Evolutionary conservation across 2,797 vertebrate genomes (phyloP).

Genomic region (Masticophis lateralis): DNA sequence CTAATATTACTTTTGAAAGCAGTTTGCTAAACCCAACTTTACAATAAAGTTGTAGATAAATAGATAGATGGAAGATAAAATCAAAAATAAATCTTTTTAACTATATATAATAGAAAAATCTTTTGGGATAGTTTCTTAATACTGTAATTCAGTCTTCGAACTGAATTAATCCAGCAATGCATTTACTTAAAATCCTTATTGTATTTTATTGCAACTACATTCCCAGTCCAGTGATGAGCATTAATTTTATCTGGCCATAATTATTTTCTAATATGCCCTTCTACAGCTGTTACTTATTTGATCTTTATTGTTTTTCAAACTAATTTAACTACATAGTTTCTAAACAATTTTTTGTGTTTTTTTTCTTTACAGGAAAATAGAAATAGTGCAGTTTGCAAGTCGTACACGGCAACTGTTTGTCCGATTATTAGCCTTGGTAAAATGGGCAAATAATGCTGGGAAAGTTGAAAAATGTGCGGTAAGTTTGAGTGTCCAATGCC

Average conservation of each 20-base stretch:
- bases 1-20: not conserved
- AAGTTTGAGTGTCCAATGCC: conserved; percentile 61
- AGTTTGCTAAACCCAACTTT: not conserved
- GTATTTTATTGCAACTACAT: not conserved
- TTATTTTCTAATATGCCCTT: not conserved
- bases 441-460: conserved; percentile 98
- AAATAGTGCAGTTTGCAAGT: conserved; percentile 98
- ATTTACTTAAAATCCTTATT: not conserved
- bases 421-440: conserved; percentile 91
- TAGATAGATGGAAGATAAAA: not conserved
- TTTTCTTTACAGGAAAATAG: conserved; percentile 87
- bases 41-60: not conserved
- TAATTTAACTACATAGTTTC: conserved; percentile 19
- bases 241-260: not conserved
- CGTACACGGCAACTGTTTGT: conserved; percentile 96
- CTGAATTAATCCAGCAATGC: not conserved
- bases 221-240: not conserved
- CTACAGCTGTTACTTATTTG: not conserved
- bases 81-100: not conserved
- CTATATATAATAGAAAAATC: not conserved
- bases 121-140: not conserved
- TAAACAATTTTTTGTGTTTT: conserved; percentile 1
- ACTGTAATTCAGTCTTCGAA: not conserved
- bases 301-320: not conserved
- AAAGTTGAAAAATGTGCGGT: conserved; percentile 99